Conservation (phyloP, 2,888 invertebrate genomes). For the Masnerella sp. region DNA sequence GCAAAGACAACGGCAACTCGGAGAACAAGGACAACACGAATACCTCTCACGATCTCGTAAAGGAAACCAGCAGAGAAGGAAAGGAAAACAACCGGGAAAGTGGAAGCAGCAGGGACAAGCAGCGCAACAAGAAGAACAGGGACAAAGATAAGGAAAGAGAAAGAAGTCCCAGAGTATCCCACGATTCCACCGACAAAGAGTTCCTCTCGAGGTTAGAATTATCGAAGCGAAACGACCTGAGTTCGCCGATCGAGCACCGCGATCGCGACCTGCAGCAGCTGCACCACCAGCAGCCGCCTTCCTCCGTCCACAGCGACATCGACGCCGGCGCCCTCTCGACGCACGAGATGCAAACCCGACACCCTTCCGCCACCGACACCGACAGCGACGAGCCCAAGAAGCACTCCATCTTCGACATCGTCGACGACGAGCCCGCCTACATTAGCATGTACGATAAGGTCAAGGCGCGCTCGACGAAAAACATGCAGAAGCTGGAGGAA, state of each 20-base stretch:
- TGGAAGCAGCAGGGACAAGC: slow-evolving; percentile 70
- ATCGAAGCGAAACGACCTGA: slow-evolving; percentile 69
- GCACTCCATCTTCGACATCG: slow-evolving; percentile 94
- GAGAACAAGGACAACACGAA: slow-evolving; percentile 67
- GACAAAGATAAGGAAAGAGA: slow-evolving; percentile 71
- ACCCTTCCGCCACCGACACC: slow-evolving; percentile 78
- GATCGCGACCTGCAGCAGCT: slow-evolving; percentile 68
- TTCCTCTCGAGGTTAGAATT: slow-evolving; percentile 72
- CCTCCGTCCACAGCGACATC: slow-evolving; percentile 71
- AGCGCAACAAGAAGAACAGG: slow-evolving; percentile 68
- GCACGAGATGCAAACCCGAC: slow-evolving; percentile 73
- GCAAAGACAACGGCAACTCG: slow-evolving; percentile 65
- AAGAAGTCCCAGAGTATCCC: slow-evolving; percentile 73
- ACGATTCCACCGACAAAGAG: slow-evolving; percentile 74
- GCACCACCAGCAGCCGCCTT: slow-evolving; percentile 66
- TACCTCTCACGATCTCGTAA: slow-evolving; percentile 57
- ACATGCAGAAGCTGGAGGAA: slow-evolving; percentile 94
- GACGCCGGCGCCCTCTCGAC: slow-evolving; percentile 73
- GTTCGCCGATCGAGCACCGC: slow-evolving; percentile 67
- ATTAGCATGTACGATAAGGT: slow-evolving; percentile 99
- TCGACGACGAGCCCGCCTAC: slow-evolving; percentile 92
- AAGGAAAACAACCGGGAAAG: slow-evolving; percentile 75
- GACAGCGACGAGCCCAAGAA: slow-evolving; percentile 91
- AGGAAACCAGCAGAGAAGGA: slow-evolving; percentile 66
- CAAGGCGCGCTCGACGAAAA: slow-evolving; percentile 94